These are phyloP conservation scores for Cyphomyrus plagiostoma DNA, from an alignment of 2,113 vertebrate genomes.

Conservation along the genomic window DNA sequence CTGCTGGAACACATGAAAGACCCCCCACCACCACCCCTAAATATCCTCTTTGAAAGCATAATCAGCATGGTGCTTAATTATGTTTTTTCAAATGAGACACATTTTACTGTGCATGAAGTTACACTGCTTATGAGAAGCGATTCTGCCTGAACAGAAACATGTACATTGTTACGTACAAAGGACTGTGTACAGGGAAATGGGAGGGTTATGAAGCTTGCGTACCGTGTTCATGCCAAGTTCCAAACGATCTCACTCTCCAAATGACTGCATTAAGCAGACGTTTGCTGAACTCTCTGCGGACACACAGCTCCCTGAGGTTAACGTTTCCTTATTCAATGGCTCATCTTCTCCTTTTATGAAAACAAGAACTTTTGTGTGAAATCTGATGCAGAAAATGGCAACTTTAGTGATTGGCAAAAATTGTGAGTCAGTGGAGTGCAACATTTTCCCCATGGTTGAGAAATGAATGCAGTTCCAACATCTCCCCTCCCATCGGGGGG, in stretches of 20 bases:
- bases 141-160: background rate
- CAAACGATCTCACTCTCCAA: background rate
- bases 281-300: background rate
- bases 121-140: background rate
- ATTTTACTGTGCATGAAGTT: background rate
- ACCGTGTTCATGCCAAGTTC: background rate
- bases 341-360: background rate
- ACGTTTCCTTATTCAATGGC: background rate
- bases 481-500: background rate
- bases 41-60: background rate
- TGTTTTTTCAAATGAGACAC: background rate
- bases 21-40: background rate
- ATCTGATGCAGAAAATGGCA: background rate
- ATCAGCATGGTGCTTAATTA: background rate
- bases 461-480: background rate
- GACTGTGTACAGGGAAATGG: background rate
- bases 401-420: background rate
- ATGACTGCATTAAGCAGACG: background rate
- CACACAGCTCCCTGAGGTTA: background rate
- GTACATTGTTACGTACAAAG: background rate
- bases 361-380: background rate
- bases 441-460: background rate
- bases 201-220: background rate
- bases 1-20: background rate
- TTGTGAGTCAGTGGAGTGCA: background rate